Evolutionary conservation across 2,113 vertebrate genomes (phyloP).

Genomic region (Mormoops blainvillei): DNA sequence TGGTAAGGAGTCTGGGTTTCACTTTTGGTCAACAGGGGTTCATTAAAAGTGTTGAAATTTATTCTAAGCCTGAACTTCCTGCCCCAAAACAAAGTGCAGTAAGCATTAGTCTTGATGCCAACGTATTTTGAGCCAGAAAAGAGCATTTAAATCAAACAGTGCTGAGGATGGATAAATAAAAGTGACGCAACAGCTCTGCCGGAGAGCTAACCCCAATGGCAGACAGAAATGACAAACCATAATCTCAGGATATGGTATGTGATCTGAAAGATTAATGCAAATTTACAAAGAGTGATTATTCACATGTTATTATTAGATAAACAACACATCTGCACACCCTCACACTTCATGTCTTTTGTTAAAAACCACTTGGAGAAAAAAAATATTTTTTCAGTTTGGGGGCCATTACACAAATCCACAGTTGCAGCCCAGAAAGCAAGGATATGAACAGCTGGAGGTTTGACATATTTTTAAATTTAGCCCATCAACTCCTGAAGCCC

Average conservation of each 20-base stretch:
- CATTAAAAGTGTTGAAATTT: constrained; percentile 43
- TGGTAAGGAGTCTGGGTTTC: neutral
- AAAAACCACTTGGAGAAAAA: neutral
- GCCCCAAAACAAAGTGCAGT: neutral
- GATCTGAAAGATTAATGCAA: neutral
- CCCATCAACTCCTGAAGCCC: neutral
- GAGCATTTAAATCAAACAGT: neutral
- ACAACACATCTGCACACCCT: neutral
- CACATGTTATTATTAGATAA: neutral
- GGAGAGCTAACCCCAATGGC: accelerated
- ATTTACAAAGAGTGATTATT: neutral
- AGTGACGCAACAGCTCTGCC: neutral
- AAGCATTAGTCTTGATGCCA: neutral
- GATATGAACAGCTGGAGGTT: neutral
- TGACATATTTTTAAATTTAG: neutral
- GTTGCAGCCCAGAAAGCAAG: neutral
- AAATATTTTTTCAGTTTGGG: neutral
- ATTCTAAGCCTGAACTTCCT: neutral
- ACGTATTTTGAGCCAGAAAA: neutral
- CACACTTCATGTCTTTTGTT: neutral
- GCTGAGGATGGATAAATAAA: neutral
- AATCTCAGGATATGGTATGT: neutral
- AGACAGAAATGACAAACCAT: neutral
- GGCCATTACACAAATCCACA: neutral
- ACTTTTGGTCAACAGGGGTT: neutral